Conservation (phyloP, 2,113 vertebrate species). For the Drymodes brunneopygia region DNA sequence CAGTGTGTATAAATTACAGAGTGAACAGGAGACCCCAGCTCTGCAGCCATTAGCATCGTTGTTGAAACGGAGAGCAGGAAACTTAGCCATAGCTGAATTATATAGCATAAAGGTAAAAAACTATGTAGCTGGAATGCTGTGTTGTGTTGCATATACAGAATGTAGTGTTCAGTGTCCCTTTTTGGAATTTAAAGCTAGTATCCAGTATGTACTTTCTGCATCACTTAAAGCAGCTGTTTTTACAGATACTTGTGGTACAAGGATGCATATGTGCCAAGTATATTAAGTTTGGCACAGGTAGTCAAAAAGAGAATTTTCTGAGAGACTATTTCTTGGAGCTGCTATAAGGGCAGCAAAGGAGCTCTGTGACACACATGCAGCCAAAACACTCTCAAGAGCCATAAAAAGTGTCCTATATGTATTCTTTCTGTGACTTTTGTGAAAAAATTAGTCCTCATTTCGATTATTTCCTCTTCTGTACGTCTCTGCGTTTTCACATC, state of each 20-base stretch:
- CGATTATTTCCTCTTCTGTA: neutral
- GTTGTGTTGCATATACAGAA: neutral
- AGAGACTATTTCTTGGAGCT: neutral
- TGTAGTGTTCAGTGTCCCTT: neutral
- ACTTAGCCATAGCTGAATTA: neutral
- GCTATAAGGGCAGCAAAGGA: neutral
- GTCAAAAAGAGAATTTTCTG: neutral
- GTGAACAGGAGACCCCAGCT: neutral
- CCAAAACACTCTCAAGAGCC: neutral
- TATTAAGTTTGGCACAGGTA: neutral
- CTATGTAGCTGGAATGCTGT: neutral
- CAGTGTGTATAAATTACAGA: neutral
- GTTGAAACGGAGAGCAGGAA: neutral
- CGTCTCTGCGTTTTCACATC: neutral
- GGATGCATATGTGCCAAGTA: neutral
- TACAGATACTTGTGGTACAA: neutral
- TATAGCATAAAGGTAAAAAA: neutral
- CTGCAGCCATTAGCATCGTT: neutral
- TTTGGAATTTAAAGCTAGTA: neutral
- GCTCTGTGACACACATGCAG: neutral
- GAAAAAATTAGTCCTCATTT: neutral
- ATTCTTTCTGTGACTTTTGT: neutral
- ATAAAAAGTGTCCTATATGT: neutral
- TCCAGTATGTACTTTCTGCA: neutral
- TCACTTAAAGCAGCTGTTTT: neutral